Base-by-base conservation (phyloP, 1,140 invertebrate genomes). In the Zaprionus kolodkinae region DNA sequence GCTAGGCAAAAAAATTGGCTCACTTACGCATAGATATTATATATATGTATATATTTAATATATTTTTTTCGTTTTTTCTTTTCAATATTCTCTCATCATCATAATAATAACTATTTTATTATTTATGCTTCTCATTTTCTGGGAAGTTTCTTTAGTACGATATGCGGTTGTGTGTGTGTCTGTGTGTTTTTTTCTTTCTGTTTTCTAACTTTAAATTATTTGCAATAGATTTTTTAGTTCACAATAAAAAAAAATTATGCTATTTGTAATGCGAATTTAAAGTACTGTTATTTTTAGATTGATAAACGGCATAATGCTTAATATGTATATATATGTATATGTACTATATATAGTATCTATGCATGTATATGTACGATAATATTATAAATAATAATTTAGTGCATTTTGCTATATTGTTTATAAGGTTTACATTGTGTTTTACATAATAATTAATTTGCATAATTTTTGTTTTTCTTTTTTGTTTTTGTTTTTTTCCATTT, bases 1-100 rank as follows among this genome's bases (percentile, higher is more conserved):
- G 43, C 71, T 87, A 84, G 66, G 64, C 72, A 81, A 84, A 90
- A 88, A 81, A 88, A 88, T 80, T 88, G 84, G 79, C 82, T 91
- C 66, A 52, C 79, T 88, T 87, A 84, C 5, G 45, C 17, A 71
- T 45, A 30, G 6, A 70, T 57, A 15, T 55, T 62, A 70, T 60
- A 38, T 62, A 50, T 6, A 70, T 61, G 15, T 55, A 48, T 59
- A 69, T 62, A 70, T 60, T 60, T 62, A 50, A 21, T 67, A 69
- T 82, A 69, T 63, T 65, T 27, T 52, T 50, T 38, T 78, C 45
- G 17, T 11, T 67, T 50, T 66, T 21, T 25, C 36, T 25, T 74
- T 30, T 45, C 40, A 45, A 45, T 45, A 45, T 15, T 45, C 27
- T 15, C 7, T 40, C 13, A 1, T 40, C 7, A 45, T 45, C 40